A percentile compares a stretch with the other conserved stretches of the same genome.
phyloP scores from a whole-genome alignment of 2,797 vertebrate genomes.

The Tarsius wallacei region DNA sequence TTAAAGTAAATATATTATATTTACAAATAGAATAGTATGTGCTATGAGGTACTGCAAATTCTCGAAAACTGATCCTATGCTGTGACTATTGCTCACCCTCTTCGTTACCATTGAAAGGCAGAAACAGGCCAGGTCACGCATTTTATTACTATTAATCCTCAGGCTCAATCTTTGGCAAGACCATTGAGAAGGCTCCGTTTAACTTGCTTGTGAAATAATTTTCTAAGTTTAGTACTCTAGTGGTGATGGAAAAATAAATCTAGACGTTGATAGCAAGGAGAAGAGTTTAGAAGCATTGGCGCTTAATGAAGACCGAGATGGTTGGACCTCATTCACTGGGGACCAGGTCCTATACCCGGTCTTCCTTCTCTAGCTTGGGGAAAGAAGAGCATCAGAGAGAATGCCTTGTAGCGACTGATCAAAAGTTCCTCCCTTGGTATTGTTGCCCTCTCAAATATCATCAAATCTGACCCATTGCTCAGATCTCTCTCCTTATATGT shows the following conservation, averaged over 20 bases:
- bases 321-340: neutral
- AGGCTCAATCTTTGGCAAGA: neutral
- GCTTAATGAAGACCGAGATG: neutral
- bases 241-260: neutral
- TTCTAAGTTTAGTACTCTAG: neutral
- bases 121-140: neutral
- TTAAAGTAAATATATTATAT: neutral
- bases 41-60: conserved; percentile 17
- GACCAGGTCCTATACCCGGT: neutral
- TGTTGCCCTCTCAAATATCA: neutral
- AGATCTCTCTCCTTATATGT: neutral
- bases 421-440: neutral
- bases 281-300: neutral
- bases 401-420: neutral
- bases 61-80: conserved; percentile 25
- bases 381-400: neutral
- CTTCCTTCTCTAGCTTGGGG: neutral
- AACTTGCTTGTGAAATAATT: neutral
- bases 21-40: neutral
- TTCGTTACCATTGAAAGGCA: neutral
- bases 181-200: neutral
- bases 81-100: neutral
- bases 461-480: neutral
- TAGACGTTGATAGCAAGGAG: neutral
- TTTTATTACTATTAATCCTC: conserved; percentile 15